A percentile compares a stretch with the other conserved stretches of the same genome.
phyloP scores from a whole-genome alignment of 2,888 invertebrate species.

The Cinara cedri region DNA sequence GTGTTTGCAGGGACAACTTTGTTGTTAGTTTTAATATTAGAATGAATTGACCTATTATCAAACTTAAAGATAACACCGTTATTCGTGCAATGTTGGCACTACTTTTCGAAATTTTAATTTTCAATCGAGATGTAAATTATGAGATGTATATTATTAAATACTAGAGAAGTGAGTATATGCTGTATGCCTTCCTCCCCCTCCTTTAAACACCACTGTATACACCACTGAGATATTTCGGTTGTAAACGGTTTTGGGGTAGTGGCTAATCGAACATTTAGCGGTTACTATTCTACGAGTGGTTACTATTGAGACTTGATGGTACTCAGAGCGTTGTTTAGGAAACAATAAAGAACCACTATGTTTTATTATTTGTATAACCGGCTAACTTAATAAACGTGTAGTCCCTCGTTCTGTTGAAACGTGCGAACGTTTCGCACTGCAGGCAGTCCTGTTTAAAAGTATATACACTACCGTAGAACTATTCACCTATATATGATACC shows the following conservation, averaged over 20 bases:
- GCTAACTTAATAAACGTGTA: slow-evolving; percentile 33
- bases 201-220: too few relatives aligned
- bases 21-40: too few relatives aligned
- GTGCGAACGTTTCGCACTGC: neutral
- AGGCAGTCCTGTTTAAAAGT: slow-evolving; percentile 18
- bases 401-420: neutral
- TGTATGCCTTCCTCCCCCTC: too few relatives aligned
- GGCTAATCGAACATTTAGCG: slow-evolving; percentile 29
- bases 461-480: slow-evolving; percentile 26
- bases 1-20: too few relatives aligned
- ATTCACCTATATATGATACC: neutral
- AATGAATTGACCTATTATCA: too few relatives aligned
- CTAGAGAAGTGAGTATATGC: too few relatives aligned
- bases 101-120: too few relatives aligned
- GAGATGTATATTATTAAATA: too few relatives aligned
- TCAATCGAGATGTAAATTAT: too few relatives aligned
- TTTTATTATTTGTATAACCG: slow-evolving; percentile 37
- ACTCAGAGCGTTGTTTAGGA: slow-evolving; percentile 24
- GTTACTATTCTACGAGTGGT: too few relatives aligned
- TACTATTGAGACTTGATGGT: slow-evolving; percentile 3
- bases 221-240: neutral
- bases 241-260: neutral
- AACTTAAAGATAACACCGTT: too few relatives aligned
- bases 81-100: too few relatives aligned
- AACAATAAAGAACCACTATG: slow-evolving; percentile 41